A percentile compares a stretch with the other conserved stretches of the same genome.
phyloP scores from a whole-genome alignment of 2,113 vertebrate genomes.

The Serinus canaria region DNA sequence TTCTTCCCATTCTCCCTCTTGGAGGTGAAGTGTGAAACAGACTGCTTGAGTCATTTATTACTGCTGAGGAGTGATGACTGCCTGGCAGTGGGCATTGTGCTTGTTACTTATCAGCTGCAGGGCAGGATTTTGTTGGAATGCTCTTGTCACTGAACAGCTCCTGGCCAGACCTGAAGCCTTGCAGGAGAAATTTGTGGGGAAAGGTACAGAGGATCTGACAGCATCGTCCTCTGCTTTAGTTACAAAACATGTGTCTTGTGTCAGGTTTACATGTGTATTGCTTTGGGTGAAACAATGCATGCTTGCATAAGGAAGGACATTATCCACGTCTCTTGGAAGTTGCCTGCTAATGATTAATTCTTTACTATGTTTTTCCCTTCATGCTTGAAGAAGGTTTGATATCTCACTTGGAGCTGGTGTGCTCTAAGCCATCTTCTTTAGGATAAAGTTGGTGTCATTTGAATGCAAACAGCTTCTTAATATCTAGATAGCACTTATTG shows the following conservation, averaged over 20 bases:
- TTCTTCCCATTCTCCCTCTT: neutral
- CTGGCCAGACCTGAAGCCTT: neutral
- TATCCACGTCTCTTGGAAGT: neutral
- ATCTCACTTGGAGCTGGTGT: neutral
- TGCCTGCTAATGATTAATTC: slow-evolving; percentile 4
- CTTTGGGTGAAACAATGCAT: neutral
- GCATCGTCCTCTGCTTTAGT: neutral
- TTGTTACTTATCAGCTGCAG: neutral
- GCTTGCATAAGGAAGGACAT: neutral
- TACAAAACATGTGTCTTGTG: neutral
- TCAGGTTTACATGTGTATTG: neutral
- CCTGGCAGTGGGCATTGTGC: neutral
- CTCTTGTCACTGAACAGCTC: neutral
- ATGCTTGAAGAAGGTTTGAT: neutral
- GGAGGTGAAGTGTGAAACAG: neutral
- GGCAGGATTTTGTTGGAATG: neutral
- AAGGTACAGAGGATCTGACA: neutral
- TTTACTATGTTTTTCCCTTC: neutral
- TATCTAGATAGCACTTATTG: neutral
- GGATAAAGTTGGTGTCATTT: neutral
- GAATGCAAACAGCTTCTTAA: neutral
- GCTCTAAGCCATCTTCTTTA: neutral
- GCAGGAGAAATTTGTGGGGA: neutral
- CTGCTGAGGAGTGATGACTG: neutral
- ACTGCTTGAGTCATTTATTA: neutral